A percentile compares a stretch with the other conserved stretches of the same genome.
phyloP scores from a whole-genome alignment of 1,140 invertebrate genomes.

The Ylistrum balloti region DNA sequence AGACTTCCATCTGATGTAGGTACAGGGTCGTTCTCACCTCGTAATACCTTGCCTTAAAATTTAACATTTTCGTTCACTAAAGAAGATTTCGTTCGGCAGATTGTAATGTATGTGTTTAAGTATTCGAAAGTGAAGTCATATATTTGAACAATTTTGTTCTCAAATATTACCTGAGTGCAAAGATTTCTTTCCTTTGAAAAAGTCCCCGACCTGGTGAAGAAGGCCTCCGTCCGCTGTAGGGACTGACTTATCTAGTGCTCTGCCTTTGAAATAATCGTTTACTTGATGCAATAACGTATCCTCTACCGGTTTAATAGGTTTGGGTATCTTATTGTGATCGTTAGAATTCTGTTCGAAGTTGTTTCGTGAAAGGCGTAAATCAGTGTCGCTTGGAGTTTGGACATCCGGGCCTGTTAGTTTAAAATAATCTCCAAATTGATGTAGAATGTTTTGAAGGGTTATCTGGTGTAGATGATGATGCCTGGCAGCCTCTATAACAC shows the following conservation, averaged over 20 bases:
- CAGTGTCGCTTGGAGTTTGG: neutral
- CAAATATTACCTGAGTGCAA: neutral
- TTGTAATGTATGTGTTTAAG: no score
- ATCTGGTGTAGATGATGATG: neutral
- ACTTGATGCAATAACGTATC: neutral
- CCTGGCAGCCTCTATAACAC: neutral
- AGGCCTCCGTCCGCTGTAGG: neutral
- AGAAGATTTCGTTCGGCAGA: no score
- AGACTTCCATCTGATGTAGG: no score
- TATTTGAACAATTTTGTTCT: no score
- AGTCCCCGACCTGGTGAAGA: neutral
- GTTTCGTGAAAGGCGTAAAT: neutral
- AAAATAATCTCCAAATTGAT: neutral
- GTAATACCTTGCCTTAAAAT: no score
- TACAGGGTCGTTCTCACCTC: no score
- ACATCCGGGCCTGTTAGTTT: neutral
- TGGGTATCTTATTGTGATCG: no score
- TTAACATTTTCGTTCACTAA: no score
- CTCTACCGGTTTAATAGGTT: no score
- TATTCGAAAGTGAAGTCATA: no score
- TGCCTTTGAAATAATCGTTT: conserved; percentile 9
- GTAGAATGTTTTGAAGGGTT: neutral
- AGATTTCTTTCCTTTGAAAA: neutral
- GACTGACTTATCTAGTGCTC: neutral
- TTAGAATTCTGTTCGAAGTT: no score